Conservation (phyloP, 2,888 invertebrate species). For the Eumerus sabulonum region DNA sequence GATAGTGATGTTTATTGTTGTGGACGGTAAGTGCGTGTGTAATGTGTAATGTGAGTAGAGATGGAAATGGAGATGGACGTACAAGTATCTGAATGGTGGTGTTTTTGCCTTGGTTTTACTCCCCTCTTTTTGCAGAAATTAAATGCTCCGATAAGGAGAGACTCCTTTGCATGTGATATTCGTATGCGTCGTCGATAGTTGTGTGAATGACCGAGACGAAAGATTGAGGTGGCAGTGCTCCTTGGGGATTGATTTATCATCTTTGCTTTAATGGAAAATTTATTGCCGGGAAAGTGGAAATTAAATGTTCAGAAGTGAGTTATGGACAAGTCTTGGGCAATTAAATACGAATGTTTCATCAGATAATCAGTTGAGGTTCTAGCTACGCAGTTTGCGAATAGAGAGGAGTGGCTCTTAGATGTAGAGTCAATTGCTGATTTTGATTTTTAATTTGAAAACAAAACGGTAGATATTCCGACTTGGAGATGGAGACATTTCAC, state of each 20-base stretch:
- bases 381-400: no score
- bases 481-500: no score
- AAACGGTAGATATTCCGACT: no score
- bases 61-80: background rate
- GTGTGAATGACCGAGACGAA: constrained; percentile 3
- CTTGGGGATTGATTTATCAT: constrained; percentile 58
- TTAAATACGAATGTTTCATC: no score
- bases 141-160: constrained; percentile 22
- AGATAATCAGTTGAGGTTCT: no score
- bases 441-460: no score
- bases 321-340: no score
- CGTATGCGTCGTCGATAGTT: background rate
- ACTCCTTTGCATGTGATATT: constrained; percentile 1
- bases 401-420: no score
- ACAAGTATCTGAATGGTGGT: background rate
- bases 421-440: no score
- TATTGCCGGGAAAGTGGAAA: background rate
- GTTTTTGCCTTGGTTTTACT: no score
- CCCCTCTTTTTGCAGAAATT: background rate
- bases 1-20: constrained; percentile 63
- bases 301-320: background rate
- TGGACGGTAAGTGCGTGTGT: constrained; percentile 21
- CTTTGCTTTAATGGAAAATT: constrained; percentile 16
- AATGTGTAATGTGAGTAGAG: constrained; percentile 5
- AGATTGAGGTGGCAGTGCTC: background rate